Percentiles rank a stretch among this genome's conserved stretches.
phyloP scores from a whole-genome alignment of 2,113 vertebrate genomes.

The Caracal caracal region DNA sequence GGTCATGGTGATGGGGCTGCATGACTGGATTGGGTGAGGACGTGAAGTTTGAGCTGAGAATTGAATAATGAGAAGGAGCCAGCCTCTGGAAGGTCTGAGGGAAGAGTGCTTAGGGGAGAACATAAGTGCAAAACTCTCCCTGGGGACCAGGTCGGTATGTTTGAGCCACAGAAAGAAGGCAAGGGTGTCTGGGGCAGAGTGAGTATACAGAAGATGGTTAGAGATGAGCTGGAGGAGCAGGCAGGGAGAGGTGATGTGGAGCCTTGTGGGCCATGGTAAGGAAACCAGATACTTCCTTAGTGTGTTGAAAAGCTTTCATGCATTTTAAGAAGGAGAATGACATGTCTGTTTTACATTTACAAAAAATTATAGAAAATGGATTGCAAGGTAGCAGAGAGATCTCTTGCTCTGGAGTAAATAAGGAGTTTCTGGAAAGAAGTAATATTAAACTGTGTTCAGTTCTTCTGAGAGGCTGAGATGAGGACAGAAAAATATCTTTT shows the following conservation, averaged over 20 bases:
- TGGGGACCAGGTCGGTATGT: background rate
- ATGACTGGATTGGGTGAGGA: background rate
- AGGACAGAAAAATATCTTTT: background rate
- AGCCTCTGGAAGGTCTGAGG: background rate
- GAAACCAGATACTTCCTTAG: background rate
- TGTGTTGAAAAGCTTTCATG: background rate
- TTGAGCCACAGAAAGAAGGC: background rate
- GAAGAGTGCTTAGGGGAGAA: background rate
- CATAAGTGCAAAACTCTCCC: fast-evolving
- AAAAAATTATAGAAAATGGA: background rate
- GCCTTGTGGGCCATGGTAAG: background rate
- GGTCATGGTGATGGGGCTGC: background rate
- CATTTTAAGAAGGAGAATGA: background rate
- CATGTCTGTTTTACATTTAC: background rate
- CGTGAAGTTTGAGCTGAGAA: background rate
- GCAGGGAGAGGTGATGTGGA: background rate
- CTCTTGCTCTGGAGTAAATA: background rate
- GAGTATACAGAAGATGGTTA: background rate
- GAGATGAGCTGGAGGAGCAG: background rate
- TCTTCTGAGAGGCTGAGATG: background rate
- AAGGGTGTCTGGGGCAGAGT: background rate
- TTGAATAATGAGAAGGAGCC: background rate
- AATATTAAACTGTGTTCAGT: background rate
- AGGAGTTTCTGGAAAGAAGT: background rate
- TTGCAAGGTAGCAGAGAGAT: background rate